Percentiles rank a stretch among this genome's conserved stretches.
Conservation (phyloP, 1,140 invertebrate species). For the Bombus picipes region DNA sequence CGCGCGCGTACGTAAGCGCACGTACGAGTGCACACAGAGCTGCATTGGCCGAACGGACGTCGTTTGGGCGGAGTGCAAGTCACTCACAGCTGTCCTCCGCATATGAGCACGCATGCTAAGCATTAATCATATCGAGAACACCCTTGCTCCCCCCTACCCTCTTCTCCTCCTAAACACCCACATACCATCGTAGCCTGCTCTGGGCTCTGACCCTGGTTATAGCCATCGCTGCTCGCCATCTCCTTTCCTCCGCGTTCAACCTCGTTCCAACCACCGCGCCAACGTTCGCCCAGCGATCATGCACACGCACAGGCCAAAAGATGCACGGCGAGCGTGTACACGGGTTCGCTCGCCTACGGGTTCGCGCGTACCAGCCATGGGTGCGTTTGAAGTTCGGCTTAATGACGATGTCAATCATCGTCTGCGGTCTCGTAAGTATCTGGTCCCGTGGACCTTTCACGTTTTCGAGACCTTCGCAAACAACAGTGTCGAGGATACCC, state of each 20-base stretch:
- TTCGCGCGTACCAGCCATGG: background rate
- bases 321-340: constrained; percentile 45
- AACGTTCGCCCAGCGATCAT: constrained; percentile 55
- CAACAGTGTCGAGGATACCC: background rate
- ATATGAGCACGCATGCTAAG: constrained; percentile 66
- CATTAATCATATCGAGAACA: constrained; percentile 77
- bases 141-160: constrained; percentile 16
- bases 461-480: background rate
- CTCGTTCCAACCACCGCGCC: constrained; percentile 29
- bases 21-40: constrained; percentile 22
- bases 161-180: constrained; percentile 12
- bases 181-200: background rate
- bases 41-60: constrained; percentile 52
- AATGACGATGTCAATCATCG: constrained; percentile 75
- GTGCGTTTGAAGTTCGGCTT: constrained; percentile 62
- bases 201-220: background rate
- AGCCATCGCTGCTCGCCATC: background rate
- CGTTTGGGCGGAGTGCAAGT: constrained; percentile 64
- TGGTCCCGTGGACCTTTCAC: background rate
- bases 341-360: constrained; percentile 6
- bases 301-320: constrained; percentile 32
- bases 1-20: constrained; percentile 16
- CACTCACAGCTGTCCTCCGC: constrained; percentile 73
- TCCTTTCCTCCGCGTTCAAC: constrained; percentile 26
- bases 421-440: constrained; percentile 44